Evolutionary conservation across 2,797 vertebrate species (phyloP).

Genomic region (Okamejei kenojei): DNA sequence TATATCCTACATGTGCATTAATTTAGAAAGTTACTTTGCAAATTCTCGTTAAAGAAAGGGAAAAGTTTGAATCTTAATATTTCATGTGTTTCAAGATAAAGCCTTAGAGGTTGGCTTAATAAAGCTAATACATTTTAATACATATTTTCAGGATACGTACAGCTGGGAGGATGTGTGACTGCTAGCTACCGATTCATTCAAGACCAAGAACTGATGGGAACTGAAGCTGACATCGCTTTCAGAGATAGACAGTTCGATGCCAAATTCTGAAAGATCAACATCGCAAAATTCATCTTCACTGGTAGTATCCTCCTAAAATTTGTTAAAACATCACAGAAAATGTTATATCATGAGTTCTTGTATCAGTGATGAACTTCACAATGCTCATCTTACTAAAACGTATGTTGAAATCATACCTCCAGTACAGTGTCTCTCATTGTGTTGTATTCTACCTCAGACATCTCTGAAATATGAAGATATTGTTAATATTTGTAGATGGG

Average conservation of each 20-base stretch:
- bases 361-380: not conserved
- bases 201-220: constrained; percentile 7
- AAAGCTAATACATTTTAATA: not conserved
- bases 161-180: constrained; percentile 39
- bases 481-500: not conserved
- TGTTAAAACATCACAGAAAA: not conserved
- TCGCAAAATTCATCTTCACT: constrained; percentile 37
- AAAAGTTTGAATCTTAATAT: not conserved
- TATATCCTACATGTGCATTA: not conserved
- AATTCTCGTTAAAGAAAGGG: not conserved
- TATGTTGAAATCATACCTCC: constrained; percentile 11
- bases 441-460: constrained; percentile 20
- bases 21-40: not conserved
- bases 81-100: not conserved
- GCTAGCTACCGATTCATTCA: constrained; percentile 38
- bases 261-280: constrained; percentile 33
- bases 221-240: constrained; percentile 37
- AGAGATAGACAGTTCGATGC: constrained; percentile 25
- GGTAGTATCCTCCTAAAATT: not conserved
- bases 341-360: not conserved
- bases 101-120: not conserved
- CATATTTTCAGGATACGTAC: constrained; percentile 6
- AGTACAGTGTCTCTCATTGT: not conserved
- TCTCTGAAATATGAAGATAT: constrained; percentile 32
- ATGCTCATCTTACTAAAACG: not conserved